phyloP scores from a whole-genome alignment of 2,888 invertebrate genomes.

The Morpho helenor region DNA sequence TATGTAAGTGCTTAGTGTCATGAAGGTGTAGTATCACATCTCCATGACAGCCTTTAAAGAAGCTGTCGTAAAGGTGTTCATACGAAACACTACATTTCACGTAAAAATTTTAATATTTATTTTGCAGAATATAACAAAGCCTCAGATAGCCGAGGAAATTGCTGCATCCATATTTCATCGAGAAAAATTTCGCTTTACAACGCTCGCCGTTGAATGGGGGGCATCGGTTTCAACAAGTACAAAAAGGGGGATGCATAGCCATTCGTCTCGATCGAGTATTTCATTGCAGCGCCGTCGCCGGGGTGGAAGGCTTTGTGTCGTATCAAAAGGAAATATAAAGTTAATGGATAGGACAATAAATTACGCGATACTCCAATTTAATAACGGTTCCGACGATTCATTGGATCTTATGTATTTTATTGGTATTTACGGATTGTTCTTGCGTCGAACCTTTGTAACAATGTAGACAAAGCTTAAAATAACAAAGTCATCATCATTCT shows the following conservation, averaged over 20 bases:
- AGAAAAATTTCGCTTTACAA: conserved; percentile 40
- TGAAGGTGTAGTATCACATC: too few relatives aligned
- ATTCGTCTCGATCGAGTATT: conserved; percentile 68
- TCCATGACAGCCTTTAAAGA: too few relatives aligned
- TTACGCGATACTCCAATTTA: conserved; percentile 10
- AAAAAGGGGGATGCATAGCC: conserved; percentile 63
- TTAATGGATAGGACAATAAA: conserved; percentile 37
- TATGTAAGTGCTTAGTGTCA: too few relatives aligned
- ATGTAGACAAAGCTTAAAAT: too few relatives aligned
- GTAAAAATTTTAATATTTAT: conserved; percentile 4
- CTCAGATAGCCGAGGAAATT: conserved; percentile 30
- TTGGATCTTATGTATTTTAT: background rate
- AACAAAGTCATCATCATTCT: too few relatives aligned
- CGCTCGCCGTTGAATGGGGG: conserved; percentile 42
- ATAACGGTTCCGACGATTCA: conserved; percentile 8
- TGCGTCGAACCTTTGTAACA: background rate
- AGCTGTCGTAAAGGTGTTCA: too few relatives aligned
- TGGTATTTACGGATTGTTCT: background rate
- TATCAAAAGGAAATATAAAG: conserved; percentile 37
- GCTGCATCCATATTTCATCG: conserved; percentile 35
- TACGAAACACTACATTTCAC: too few relatives aligned
- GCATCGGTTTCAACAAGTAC: conserved; percentile 53
- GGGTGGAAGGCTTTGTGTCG: conserved; percentile 50
- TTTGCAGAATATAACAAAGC: conserved; percentile 24
- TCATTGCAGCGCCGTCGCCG: conserved; percentile 50